phyloP scores from a whole-genome alignment of 2,888 invertebrate species.

The Sphaerophoria taeniata region DNA sequence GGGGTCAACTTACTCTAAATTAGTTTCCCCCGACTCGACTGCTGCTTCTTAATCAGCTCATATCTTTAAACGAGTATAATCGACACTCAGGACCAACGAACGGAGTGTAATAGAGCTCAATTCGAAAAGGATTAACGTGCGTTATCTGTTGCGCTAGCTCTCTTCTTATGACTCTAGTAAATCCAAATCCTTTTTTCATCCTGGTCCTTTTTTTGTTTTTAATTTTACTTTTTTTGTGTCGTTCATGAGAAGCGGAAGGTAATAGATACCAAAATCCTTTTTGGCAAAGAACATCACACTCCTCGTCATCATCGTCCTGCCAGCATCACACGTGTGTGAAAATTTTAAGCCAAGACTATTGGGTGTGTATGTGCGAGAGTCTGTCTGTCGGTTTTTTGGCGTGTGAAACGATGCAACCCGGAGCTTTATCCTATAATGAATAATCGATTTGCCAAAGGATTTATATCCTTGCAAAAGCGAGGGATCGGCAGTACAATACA shows the following conservation, averaged over 20 bases:
- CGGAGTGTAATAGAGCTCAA: conserved; percentile 17
- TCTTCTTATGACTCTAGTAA: conserved; percentile 23
- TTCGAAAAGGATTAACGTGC: conserved; percentile 61
- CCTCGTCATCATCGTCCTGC: background rate
- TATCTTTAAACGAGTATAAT: background rate
- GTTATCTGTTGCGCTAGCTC: conserved; percentile 71
- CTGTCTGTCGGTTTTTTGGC: conserved; percentile 48
- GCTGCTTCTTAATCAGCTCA: background rate
- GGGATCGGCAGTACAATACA: background rate
- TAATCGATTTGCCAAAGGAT: conserved; percentile 74
- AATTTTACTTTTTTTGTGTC: background rate
- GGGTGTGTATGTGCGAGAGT: conserved; percentile 14
- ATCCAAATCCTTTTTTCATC: conserved; percentile 44
- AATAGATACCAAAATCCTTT: conserved; percentile 69
- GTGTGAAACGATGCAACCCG: conserved; percentile 73
- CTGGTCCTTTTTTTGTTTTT: conserved; percentile 7
- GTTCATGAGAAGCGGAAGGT: conserved; percentile 36
- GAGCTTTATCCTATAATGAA: conserved; percentile 74
- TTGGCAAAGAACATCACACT: conserved; percentile 54
- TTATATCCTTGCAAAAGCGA: conserved; percentile 58
- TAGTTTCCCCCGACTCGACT: conserved; percentile 74
- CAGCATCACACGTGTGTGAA: conserved; percentile 25
- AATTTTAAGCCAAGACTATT: conserved; percentile 39
- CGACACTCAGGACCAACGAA: conserved; percentile 1
- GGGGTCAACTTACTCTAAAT: conserved; percentile 79